Evolutionary conservation across 1,140 invertebrate genomes (phyloP).

Genomic region (Pseudomyrmex cubaensis): DNA sequence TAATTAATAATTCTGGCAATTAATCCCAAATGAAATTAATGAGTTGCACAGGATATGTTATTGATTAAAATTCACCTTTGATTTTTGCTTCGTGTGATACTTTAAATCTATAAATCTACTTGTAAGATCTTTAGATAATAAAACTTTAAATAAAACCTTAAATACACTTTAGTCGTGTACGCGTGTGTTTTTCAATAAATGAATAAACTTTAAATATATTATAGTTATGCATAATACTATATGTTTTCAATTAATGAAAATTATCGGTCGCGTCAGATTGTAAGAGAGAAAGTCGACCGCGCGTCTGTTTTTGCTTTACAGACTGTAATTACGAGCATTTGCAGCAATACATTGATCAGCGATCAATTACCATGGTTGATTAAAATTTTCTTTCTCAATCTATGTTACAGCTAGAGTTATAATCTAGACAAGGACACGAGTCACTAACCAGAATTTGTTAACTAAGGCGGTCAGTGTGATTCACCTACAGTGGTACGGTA

Average conservation of each 20-base stretch:
- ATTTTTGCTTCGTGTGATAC: neutral
- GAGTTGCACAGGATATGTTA: neutral
- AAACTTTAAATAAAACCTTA: neutral
- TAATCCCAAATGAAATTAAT: neutral
- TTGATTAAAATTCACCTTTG: neutral
- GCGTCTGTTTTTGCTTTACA: neutral
- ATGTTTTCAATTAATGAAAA: neutral
- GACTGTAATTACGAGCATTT: constrained; percentile 4
- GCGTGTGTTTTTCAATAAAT: neutral
- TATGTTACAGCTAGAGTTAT: constrained; percentile 50
- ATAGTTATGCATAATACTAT: too few species aligned
- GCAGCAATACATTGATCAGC: neutral
- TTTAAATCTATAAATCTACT: neutral
- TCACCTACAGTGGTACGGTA: constrained; percentile 42
- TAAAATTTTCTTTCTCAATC: constrained; percentile 52
- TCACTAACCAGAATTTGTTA: constrained; percentile 52
- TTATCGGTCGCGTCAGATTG: neutral
- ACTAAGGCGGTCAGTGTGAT: constrained; percentile 35
- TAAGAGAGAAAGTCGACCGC: neutral
- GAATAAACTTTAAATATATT: too few species aligned
- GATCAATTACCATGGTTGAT: constrained; percentile 29
- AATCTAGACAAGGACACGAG: constrained; percentile 52
- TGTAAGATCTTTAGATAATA: neutral
- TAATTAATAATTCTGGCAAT: constrained; percentile 29
- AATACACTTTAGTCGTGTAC: neutral